Base-by-base conservation (phyloP, 1,140 invertebrate genomes). In the Anoplophora glabripennis region DNA sequence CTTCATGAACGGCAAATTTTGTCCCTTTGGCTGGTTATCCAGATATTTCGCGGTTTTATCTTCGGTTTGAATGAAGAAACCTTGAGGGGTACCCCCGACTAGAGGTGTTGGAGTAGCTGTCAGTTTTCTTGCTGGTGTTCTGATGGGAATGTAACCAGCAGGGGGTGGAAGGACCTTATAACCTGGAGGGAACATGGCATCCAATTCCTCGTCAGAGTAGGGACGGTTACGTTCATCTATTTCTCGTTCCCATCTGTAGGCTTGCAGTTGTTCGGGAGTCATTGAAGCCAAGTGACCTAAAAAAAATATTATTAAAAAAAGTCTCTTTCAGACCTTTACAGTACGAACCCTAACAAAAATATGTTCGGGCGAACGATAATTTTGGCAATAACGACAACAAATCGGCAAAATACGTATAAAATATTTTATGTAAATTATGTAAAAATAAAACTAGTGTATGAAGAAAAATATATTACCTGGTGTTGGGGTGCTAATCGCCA, bases 261-360 rank as follows among this genome's bases (percentile, higher is more conserved):
- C 94, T 75, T 99, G 96, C 59, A 99, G 78, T 77, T 99, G 96
- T 78, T 99, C 98, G 0, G 98, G 97, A 0, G 98, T 99, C 96
- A 99, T 99, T 1, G 93, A 90, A 62, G 96, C 89, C 44, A 98
- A 79, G 71, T 98, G 95, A 58, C 91, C 57, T 59, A 28, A 7
- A 28, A 41, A 41, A n/a, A n/a, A n/a, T n/a, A n/a, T n/a, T n/a
- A n/a, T n/a, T n/a, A n/a, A n/a, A n/a, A n/a, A n/a, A n/a, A n/a
- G n/a, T n/a, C n/a, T n/a, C n/a, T n/a, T n/a, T n/a, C n/a, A n/a
- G n/a, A n/a, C n/a, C n/a, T n/a, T n/a, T n/a, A n/a, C n/a, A n/a
- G n/a, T n/a, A n/a, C n/a, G n/a, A n/a, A n/a, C n/a, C n/a, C n/a
- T n/a, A n/a, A n/a, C n/a, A n/a, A n/a, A n/a, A n/a, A n/a, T n/a